Evolutionary conservation across 1,140 invertebrate species (phyloP), one percentile per base, ranked within the genome.

Genomic region (Heliconius himera): DNA sequence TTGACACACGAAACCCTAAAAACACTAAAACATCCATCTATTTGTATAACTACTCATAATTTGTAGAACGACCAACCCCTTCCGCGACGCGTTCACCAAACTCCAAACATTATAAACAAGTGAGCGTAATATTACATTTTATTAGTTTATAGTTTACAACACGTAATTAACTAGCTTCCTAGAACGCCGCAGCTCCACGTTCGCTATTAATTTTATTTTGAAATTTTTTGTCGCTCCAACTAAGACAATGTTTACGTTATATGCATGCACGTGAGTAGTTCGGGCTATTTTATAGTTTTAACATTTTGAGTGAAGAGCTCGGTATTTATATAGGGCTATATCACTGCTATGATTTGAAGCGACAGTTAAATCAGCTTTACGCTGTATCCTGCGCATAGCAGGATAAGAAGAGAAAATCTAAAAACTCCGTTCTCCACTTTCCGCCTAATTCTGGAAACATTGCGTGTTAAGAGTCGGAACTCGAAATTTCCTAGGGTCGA

Each of bases 161-260:
- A 84, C 85, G 84, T 86, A 89, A 88, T 90, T 86, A 91, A 85
- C 85, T 78, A 87, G 83, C 83, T 91, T 91, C 90, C 85, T 70
- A 89, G 88, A 91, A 91, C 83, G 78, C 73, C 80, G 79, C 84
- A 85, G 83, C 86, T 85, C 85, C 84, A 80, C 82, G 82, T 82
- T 83, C 76, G 81, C 81, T 85, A 88, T 85, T 88, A 85, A 89
- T 84, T 86, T 86, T 81, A 81, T 84, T 88, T 88, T 87, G 87
- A 87, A 83, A 80, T 77, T 84, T 89, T 91, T 89, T 90, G 89
- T 90, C 88, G 87, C 80, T 89, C 71, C 70, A 76, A 80, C 84
- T 83, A 85, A 87, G 82, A 87, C 82, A 84, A 79, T 90, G 87
- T 91, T 91, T 91, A 91, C 82, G 76, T 86, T 85, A 81, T 60